Conservation (phyloP, 2,113 vertebrate genomes). For the Ancistrus triradiatus region DNA sequence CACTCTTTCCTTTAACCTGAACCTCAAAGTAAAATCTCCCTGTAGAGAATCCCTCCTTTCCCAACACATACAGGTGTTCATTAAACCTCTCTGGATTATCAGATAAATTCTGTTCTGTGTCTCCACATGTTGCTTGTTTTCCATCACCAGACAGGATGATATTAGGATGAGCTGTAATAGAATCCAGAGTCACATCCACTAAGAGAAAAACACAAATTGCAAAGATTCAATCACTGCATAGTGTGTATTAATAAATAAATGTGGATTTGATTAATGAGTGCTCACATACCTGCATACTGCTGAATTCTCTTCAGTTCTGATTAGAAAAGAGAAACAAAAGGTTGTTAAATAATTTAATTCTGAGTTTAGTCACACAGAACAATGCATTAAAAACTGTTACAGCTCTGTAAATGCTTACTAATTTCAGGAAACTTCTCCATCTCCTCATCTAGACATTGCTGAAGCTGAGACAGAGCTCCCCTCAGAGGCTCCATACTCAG, state of each 20-base stretch:
- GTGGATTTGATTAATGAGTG: not conserved
- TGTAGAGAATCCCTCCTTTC: constrained; percentile 1
- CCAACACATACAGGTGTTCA: not conserved
- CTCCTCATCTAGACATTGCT: not conserved
- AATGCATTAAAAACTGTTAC: not conserved
- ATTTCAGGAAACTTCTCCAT: not conserved
- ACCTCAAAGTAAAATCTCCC: constrained; percentile 13
- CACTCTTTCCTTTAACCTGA: constrained; percentile 2
- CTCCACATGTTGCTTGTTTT: constrained; percentile 1
- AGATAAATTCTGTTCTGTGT: not conserved
- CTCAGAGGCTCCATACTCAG: constrained; percentile 7
- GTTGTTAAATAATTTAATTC: no score
- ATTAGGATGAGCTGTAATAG: not conserved
- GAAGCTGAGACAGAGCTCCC: not conserved
- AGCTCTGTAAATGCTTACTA: not conserved
- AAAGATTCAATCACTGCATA: not conserved
- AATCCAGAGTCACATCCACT: constrained; percentile 6
- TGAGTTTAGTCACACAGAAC: no score
- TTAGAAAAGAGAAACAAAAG: not conserved
- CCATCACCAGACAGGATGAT: constrained; percentile 6
- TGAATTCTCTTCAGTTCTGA: constrained; percentile 5
- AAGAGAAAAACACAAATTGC: not conserved
- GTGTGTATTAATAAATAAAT: not conserved
- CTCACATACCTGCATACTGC: not conserved
- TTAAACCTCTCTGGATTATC: constrained; percentile 1